A percentile compares a stretch with the other conserved stretches of the same genome.
phyloP scores from a whole-genome alignment of 2,797 vertebrate species.

The Antennarius maculatus region DNA sequence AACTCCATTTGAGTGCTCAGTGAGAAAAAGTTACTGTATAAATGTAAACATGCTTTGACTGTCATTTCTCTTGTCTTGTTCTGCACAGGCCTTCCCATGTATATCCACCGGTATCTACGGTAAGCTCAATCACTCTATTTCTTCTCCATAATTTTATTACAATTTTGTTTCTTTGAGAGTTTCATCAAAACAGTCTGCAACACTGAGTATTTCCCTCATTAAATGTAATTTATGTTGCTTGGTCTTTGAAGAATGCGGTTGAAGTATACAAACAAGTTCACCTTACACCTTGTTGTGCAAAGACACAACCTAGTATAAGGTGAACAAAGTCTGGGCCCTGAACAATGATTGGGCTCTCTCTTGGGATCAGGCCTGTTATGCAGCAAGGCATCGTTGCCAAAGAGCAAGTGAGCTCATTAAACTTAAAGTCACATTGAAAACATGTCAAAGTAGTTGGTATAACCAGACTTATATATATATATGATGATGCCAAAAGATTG shows the following conservation, averaged over 20 bases:
- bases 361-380: slow-evolving; percentile 35
- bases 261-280: slow-evolving; percentile 38
- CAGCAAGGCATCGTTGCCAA: slow-evolving; percentile 39
- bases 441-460: slow-evolving; percentile 37
- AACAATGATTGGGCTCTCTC: slow-evolving; percentile 34
- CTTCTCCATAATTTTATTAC: not conserved
- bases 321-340: slow-evolving; percentile 39
- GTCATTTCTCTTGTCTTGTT: slow-evolving; percentile 59
- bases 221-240: not conserved
- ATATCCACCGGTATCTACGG: slow-evolving; percentile 99
- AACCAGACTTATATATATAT: slow-evolving; percentile 26
- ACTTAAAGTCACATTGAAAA: slow-evolving; percentile 59
- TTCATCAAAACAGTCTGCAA: slow-evolving; percentile 6
- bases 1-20: not conserved
- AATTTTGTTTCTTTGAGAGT: not conserved
- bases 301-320: slow-evolving; percentile 40
- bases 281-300: slow-evolving; percentile 37
- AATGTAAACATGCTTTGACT: slow-evolving; percentile 24
- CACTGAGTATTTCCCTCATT: not conserved
- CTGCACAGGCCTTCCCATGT: slow-evolving; percentile 94
- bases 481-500: slow-evolving; percentile 12
- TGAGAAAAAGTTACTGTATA: slow-evolving; percentile 4
- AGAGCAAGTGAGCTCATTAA: slow-evolving; percentile 45
- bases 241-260: slow-evolving; percentile 27
- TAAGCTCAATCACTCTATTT: slow-evolving; percentile 76